Conservation (phyloP, 2,888 invertebrate genomes). For the Phorcus lineatus region DNA sequence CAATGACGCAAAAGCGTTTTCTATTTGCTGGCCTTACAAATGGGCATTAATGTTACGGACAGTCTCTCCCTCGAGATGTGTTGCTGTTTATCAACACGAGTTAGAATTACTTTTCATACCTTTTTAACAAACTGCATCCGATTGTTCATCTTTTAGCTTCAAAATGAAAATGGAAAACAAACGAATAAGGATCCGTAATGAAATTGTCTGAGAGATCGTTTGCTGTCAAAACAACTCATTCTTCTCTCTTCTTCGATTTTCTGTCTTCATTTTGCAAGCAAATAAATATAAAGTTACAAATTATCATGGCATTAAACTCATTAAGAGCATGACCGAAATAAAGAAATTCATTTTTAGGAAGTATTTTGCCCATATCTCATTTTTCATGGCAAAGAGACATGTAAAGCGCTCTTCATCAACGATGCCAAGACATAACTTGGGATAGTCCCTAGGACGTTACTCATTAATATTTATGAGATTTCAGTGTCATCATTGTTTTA, state of each 20-base stretch:
- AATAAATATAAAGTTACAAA: conserved; percentile 1
- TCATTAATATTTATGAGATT: conserved; percentile 20
- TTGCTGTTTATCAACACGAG: not conserved
- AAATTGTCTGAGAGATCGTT: not conserved
- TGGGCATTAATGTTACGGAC: not conserved
- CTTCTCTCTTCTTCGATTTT: not conserved
- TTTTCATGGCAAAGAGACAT: not conserved
- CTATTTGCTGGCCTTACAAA: not conserved
- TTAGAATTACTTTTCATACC: conserved; percentile 19
- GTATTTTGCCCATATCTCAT: not conserved
- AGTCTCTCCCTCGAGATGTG: not conserved
- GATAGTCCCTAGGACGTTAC: not conserved
- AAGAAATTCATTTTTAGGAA: not conserved
- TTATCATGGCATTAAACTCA: conserved; percentile 7
- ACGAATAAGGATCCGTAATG: conserved; percentile 7
- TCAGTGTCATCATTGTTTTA: not conserved
- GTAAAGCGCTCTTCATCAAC: not conserved
- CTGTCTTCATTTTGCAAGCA: not conserved
- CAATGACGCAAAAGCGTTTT: not conserved
- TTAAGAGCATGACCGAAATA: not conserved
- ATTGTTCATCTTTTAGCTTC: not conserved
- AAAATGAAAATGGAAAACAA: conserved; percentile 16
- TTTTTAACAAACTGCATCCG: conserved; percentile 15
- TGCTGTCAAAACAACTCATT: not conserved
- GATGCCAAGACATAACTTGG: not conserved